A percentile compares a stretch with the other conserved stretches of the same genome.
Evolutionary conservation across 2,113 vertebrate species (phyloP).

Genomic region (Lamprotornis superbus): DNA sequence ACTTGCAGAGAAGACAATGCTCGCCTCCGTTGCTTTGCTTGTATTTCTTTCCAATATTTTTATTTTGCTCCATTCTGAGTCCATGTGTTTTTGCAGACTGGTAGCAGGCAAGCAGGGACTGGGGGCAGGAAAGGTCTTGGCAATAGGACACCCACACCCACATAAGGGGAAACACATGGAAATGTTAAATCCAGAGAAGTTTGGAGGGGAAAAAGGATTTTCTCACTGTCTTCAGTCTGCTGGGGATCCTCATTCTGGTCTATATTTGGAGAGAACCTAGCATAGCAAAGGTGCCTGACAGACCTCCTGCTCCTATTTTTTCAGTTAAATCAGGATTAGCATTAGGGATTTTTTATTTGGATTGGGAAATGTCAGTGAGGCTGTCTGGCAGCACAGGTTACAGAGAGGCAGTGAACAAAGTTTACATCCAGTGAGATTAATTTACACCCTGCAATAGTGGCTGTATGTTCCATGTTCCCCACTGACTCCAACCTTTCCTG

Average conservation of each 20-base stretch:
- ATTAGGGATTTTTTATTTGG: not conserved
- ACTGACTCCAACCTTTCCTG: not conserved
- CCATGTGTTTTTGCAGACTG: not conserved
- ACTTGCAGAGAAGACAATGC: not conserved
- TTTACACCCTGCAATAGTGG: not conserved
- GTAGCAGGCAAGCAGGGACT: not conserved
- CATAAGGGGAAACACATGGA: not conserved
- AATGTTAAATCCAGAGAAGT: not conserved
- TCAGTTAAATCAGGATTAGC: not conserved
- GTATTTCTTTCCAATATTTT: not conserved
- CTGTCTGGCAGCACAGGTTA: not conserved
- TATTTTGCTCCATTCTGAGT: not conserved
- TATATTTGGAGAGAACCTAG: not conserved
- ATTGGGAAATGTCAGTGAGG: not conserved
- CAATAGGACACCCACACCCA: not conserved
- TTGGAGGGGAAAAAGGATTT: not conserved
- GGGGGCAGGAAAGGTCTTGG: not conserved
- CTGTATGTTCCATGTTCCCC: not conserved
- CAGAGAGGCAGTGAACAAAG: not conserved
- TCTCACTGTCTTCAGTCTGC: not conserved
- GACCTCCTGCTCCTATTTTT: not conserved
- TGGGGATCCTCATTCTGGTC: not conserved
- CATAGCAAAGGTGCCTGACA: not conserved
- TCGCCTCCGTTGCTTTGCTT: accelerated
- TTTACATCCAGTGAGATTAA: not conserved